phyloP scores from a whole-genome alignment of 2,797 vertebrate species.

The Ceyx erithaca region DNA sequence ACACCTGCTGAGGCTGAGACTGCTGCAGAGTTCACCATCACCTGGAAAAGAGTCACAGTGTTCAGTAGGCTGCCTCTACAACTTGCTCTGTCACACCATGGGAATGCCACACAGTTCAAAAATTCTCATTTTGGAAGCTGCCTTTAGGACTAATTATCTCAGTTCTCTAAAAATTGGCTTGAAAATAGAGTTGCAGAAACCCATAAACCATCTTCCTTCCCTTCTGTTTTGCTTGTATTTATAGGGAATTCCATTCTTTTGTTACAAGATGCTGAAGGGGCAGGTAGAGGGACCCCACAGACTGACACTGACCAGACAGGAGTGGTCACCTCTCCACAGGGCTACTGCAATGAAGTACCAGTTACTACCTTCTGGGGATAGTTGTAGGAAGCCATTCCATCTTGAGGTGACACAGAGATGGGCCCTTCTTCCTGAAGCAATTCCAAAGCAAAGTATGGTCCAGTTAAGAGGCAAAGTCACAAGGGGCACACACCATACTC shows the following conservation, averaged over 20 bases:
- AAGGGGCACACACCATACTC: not conserved
- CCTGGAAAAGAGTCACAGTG: slow-evolving; percentile 73
- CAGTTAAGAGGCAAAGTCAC: not conserved
- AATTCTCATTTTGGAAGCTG: not conserved
- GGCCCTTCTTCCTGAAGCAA: slow-evolving; percentile 83
- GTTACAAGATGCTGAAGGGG: not conserved
- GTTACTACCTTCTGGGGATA: slow-evolving; percentile 87
- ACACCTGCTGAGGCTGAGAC: slow-evolving; percentile 76
- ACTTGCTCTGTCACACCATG: not conserved
- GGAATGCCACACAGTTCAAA: not conserved
- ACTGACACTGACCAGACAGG: not conserved
- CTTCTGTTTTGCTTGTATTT: not conserved
- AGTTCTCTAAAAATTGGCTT: not conserved
- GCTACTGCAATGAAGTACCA: not conserved
- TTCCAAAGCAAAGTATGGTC: slow-evolving; percentile 53
- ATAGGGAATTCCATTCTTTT: not conserved
- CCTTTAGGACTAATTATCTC: not conserved
- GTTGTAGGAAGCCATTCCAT: slow-evolving; percentile 82
- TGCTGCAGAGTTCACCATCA: slow-evolving; percentile 84
- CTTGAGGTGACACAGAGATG: slow-evolving; percentile 77
- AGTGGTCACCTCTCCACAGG: not conserved
- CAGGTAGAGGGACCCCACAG: not conserved
- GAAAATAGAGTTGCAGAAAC: not conserved
- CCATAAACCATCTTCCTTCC: not conserved
- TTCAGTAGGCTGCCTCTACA: not conserved